Evolutionary conservation across 2,113 vertebrate genomes (phyloP), one percentile per base, ranked within the genome.

Genomic region (Cephalopholis sonnerati): DNA sequence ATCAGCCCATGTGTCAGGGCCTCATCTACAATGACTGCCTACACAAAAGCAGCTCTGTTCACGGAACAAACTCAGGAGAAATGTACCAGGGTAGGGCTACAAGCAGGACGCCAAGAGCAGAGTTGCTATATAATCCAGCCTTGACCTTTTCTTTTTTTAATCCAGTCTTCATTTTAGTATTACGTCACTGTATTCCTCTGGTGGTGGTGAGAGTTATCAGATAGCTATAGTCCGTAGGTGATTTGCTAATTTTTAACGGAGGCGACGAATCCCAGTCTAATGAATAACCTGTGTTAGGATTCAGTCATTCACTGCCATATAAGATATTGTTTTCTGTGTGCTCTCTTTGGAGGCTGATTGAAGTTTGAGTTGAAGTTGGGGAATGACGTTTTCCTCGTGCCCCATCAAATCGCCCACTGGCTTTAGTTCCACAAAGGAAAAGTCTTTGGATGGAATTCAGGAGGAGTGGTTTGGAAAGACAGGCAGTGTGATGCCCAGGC

Each of bases 11-110:
- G 27, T 73, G 54, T 71, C 78, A 44, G 24, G 39, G 63, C 20
- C 41, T 53, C 53, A 1, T 64, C 2, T 1, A 55, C 84, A 79
- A 22, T 67, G 61, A 64, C 44, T 4, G 46, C 51, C 65, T 18
- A 50, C 63, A 92, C 90, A 92, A 91, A 83, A 79, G 80, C 75
- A 24, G 36, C 87, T 90, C 55, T 92, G 90, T 92, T 81, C 54
- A 50, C 44, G 58, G 65, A 64, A 59, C 48, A 32, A 10, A 68
- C 15, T 68, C 69, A 17, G 64, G 32, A 77, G 41, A 69, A 68
- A 82, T 77, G 24, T 15, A 71, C 55, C 13, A 4, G 0, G 2
- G 3, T 63, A 36, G n/a, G 50, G 22, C n/a, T 53, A 22, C 25
- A 58, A 62, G 64, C 68, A 69, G 25, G 58, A 63, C 76, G 39